Conservation (phyloP, 1,140 invertebrate genomes). For the Drosophila mojavensis region DNA sequence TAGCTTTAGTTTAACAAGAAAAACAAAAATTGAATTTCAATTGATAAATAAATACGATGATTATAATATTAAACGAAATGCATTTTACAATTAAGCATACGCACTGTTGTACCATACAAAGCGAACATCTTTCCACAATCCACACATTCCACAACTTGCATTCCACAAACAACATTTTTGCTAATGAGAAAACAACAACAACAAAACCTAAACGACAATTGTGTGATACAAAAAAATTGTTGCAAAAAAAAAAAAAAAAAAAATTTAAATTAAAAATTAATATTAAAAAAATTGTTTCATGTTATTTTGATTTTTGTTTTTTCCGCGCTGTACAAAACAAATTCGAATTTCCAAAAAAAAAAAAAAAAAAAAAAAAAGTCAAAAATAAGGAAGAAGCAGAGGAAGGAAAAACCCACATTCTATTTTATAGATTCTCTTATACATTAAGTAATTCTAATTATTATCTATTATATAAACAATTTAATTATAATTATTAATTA, state of each 20-base stretch:
- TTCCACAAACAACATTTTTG: slow-evolving; percentile 46
- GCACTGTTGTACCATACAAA: slow-evolving; percentile 72
- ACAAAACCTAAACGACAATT: slow-evolving; percentile 63
- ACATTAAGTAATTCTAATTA: slow-evolving; percentile 80
- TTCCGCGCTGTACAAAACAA: slow-evolving; percentile 53
- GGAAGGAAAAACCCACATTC: slow-evolving; percentile 61
- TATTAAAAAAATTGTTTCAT: slow-evolving; percentile 35
- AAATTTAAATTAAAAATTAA: background rate
- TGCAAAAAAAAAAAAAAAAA: slow-evolving; percentile 50
- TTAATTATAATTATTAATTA: slow-evolving; percentile 83
- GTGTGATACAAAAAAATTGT: slow-evolving; percentile 79
- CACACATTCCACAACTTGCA: slow-evolving; percentile 51
- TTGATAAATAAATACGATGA: slow-evolving; percentile 42
- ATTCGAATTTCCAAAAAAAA: too few species aligned
- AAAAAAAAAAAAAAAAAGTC: slow-evolving; percentile 9
- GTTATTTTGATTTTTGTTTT: slow-evolving; percentile 46
- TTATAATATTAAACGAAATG: slow-evolving; percentile 31
- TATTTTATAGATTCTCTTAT: slow-evolving; percentile 82
- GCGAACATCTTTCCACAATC: slow-evolving; percentile 26
- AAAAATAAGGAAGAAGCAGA: slow-evolving; percentile 27
- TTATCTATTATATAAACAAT: slow-evolving; percentile 83
- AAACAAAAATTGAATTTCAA: slow-evolving; percentile 45
- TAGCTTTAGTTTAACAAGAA: slow-evolving; percentile 72
- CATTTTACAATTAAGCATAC: slow-evolving; percentile 73
- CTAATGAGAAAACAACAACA: background rate